Evolutionary conservation across 2,113 vertebrate genomes (phyloP).

Genomic region (Prionailurus bengalensis): DNA sequence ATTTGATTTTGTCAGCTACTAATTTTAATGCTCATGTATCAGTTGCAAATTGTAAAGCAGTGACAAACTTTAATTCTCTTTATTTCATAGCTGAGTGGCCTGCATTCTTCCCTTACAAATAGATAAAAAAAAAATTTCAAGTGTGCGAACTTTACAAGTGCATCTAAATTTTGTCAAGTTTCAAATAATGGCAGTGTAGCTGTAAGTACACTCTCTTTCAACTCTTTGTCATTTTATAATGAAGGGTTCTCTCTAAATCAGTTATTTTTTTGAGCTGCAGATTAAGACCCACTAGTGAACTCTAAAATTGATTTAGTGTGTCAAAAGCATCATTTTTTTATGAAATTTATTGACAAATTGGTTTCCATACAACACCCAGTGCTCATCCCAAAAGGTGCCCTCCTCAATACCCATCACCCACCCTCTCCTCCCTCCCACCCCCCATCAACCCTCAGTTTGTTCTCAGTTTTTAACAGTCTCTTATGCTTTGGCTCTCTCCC

Average conservation of each 20-base stretch:
- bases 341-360: too few relatives aligned
- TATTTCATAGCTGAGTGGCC: neutral
- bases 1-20: constrained; percentile 23
- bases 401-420: too few relatives aligned
- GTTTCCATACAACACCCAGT: too few relatives aligned
- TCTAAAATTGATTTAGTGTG: neutral
- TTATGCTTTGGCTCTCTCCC: too few relatives aligned
- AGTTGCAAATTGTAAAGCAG: constrained; percentile 43
- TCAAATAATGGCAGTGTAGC: neutral
- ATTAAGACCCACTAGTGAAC: constrained; percentile 11
- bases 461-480: too few relatives aligned
- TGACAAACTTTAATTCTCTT: constrained; percentile 8
- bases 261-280: neutral
- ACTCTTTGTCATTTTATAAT: neutral
- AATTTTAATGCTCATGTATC: constrained; percentile 11
- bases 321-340: neutral
- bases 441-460: too few relatives aligned
- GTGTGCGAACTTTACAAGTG: neutral
- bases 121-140: constrained; percentile 36
- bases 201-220: constrained; percentile 18
- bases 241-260: neutral
- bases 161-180: constrained; percentile 59
- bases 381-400: too few relatives aligned
- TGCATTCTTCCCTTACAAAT: constrained; percentile 33
- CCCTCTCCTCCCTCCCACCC: too few relatives aligned